phyloP scores from a whole-genome alignment of 2,113 vertebrate species.

The Merops nubicus region DNA sequence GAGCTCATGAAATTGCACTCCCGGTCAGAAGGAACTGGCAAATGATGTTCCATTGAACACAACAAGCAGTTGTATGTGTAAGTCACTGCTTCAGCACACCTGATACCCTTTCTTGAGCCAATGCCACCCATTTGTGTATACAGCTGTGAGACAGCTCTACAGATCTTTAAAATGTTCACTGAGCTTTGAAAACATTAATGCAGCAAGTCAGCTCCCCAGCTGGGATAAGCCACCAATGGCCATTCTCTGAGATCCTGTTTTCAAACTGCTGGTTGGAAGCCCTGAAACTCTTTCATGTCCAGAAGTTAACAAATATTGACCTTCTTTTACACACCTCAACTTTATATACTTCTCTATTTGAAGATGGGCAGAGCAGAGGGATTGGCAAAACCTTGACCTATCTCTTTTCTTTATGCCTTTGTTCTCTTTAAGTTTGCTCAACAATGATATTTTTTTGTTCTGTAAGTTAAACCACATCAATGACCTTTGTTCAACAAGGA shows the following conservation, averaged over 20 bases:
- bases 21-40: background rate
- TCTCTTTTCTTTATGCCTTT: background rate
- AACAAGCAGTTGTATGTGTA: background rate
- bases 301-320: background rate
- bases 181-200: background rate
- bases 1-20: background rate
- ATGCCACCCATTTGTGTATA: background rate
- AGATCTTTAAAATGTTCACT: background rate
- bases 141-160: background rate
- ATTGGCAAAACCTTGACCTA: background rate
- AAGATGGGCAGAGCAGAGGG: background rate
- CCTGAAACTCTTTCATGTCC: background rate
- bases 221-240: background rate
- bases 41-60: background rate
- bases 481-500: background rate
- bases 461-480: background rate
- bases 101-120: background rate
- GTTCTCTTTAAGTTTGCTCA: background rate
- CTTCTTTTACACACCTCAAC: background rate
- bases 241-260: background rate
- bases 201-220: background rate
- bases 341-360: background rate
- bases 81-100: accelerated
- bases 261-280: background rate
- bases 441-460: background rate